Conservation (phyloP, 2,113 vertebrate species). For the Carettochelys insculpta region DNA sequence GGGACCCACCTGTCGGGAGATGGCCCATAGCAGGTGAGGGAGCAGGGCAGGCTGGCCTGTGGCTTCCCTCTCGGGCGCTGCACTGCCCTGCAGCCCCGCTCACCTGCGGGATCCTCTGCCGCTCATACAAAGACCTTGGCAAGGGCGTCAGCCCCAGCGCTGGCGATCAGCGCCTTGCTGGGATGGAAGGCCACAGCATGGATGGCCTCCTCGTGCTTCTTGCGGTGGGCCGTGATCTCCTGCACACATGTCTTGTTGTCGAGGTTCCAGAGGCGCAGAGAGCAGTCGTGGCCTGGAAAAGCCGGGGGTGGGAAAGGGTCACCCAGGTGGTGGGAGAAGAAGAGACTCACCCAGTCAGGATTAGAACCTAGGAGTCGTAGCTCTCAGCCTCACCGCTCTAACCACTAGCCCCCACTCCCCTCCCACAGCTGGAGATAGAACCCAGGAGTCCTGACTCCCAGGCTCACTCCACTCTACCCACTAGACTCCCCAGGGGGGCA, state of each 20-base stretch:
- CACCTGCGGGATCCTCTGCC: neutral
- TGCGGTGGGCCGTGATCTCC: conserved; percentile 93
- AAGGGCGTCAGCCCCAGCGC: conserved; percentile 88
- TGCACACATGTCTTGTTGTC: conserved; percentile 91
- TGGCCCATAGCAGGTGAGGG: neutral
- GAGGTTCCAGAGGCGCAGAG: conserved; percentile 92
- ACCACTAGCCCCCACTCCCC: neutral
- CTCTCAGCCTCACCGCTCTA: neutral
- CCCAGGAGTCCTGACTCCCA: neutral
- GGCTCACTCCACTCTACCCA: neutral
- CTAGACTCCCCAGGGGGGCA: no score
- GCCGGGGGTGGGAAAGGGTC: no score
- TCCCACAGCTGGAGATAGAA: neutral
- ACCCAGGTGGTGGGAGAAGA: neutral
- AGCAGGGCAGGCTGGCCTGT: fast-evolving
- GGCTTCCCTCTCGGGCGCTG: neutral
- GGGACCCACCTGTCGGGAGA: neutral
- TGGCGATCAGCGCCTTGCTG: conserved; percentile 89
- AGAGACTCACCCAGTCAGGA: neutral
- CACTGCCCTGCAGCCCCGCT: neutral
- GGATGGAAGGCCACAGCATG: conserved; percentile 93
- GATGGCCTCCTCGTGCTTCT: conserved; percentile 93
- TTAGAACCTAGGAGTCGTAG: neutral
- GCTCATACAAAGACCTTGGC: conserved; percentile 92
- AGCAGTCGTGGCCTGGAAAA: conserved; percentile 89